These are phyloP conservation scores for Threskiornis aethiopicus DNA, from an alignment of 2,797 vertebrate species.

Conservation along the genomic window DNA sequence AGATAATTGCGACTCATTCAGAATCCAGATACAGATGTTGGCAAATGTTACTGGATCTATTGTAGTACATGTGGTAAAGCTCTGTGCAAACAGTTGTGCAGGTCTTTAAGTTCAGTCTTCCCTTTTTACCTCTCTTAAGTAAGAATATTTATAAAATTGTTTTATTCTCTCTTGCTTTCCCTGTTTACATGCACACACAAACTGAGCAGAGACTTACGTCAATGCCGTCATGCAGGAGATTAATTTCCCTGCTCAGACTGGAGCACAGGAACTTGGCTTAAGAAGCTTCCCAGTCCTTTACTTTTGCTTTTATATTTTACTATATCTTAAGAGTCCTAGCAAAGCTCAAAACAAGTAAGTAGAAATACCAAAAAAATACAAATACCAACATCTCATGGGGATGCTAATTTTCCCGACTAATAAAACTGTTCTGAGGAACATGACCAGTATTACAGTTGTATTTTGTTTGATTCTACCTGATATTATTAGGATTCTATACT, in stretches of 20 bases:
- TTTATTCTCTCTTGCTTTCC: conserved; percentile 12
- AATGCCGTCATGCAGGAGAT: neutral
- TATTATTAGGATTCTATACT: neutral
- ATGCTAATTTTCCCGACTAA: neutral
- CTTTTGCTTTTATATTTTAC: neutral
- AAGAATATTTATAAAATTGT: conserved; percentile 9
- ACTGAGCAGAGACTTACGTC: conserved; percentile 15
- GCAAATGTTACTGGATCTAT: neutral
- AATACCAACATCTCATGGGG: neutral
- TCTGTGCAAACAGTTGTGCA: neutral
- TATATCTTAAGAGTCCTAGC: neutral
- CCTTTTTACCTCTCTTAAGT: neutral
- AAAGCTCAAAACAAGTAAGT: neutral
- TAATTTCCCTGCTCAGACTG: conserved; percentile 31
- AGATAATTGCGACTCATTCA: conserved; percentile 56
- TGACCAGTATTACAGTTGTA: neutral
- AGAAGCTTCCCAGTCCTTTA: neutral
- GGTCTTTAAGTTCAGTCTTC: neutral
- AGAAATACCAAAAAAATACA: neutral
- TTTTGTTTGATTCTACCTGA: neutral
- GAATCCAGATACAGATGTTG: neutral
- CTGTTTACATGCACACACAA: conserved; percentile 19
- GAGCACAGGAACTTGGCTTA: conserved; percentile 12
- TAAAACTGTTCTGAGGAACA: neutral
- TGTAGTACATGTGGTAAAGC: neutral